These are phyloP conservation scores for Oreocharis arfaki DNA, from an alignment of 2,113 vertebrate species.

Conservation along the genomic window DNA sequence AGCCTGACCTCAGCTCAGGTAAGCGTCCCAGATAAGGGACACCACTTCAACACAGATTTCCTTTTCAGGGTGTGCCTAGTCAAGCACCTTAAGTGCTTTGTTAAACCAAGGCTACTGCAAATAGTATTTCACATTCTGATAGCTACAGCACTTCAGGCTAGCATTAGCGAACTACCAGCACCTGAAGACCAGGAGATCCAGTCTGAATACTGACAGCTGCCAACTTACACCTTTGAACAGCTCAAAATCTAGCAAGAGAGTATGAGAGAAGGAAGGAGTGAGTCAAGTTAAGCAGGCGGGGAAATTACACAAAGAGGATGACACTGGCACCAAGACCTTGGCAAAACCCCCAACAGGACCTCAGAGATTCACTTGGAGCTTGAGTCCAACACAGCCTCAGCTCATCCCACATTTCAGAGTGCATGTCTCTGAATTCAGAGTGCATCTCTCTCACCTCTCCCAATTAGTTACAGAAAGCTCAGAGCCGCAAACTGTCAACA, in stretches of 20 bases:
- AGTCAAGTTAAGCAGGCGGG: background rate
- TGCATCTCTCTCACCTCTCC: background rate
- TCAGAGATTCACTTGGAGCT: background rate
- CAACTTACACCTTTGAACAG: background rate
- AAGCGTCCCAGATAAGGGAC: slow-evolving; percentile 47
- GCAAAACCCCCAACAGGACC: background rate
- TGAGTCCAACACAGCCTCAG: background rate
- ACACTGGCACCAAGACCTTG: background rate
- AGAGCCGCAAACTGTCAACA: background rate
- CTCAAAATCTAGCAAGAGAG: background rate
- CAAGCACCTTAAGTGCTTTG: slow-evolving; percentile 38
- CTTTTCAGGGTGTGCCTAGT: slow-evolving; percentile 52
- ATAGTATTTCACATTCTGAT: slow-evolving; percentile 20
- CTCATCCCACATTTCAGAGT: background rate
- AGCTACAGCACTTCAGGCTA: background rate
- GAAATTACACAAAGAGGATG: background rate
- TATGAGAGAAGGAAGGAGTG: background rate
- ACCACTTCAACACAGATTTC: slow-evolving; percentile 36
- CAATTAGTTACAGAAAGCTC: background rate
- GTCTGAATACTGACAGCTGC: background rate
- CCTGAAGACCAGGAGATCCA: slow-evolving; percentile 2
- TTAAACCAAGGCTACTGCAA: slow-evolving; percentile 39
- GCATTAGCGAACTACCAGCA: background rate
- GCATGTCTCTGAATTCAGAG: background rate
- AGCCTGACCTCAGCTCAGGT: slow-evolving; percentile 57